Evolutionary conservation across 2,113 vertebrate genomes (phyloP).

Genomic region (Capreolus pygargus): DNA sequence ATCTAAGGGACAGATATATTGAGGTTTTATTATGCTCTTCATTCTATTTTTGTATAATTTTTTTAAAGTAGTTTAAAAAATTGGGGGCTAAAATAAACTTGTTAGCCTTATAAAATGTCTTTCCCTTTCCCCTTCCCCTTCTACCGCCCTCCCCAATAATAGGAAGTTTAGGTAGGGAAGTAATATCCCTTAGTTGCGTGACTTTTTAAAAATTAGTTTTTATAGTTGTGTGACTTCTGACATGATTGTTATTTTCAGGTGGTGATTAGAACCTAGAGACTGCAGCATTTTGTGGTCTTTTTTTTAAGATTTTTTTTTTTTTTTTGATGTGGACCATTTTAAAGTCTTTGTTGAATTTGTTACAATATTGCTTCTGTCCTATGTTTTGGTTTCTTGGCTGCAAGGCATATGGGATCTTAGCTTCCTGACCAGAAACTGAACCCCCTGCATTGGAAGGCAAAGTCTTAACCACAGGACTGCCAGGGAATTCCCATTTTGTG

Average conservation of each 20-base stretch:
- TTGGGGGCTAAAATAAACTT: neutral
- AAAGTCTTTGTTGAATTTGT: neutral
- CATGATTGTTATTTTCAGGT: neutral
- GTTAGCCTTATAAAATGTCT: neutral
- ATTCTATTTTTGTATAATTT: neutral
- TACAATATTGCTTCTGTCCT: neutral
- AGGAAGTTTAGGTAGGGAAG: neutral
- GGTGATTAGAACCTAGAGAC: neutral
- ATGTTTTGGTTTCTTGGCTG: neutral
- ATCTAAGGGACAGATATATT: neutral
- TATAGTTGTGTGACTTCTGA: constrained; percentile 11
- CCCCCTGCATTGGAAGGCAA: neutral
- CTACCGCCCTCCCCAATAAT: neutral
- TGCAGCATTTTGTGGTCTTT: neutral
- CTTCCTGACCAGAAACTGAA: neutral
- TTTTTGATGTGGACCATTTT: neutral
- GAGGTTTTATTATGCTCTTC: neutral
- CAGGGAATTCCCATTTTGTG: neutral
- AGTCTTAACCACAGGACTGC: neutral
- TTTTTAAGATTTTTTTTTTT: neutral
- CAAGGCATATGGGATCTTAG: neutral
- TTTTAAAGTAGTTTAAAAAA: neutral
- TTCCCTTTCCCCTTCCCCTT: neutral
- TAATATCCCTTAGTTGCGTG: neutral
- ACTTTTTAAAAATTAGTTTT: neutral